Conservation (phyloP, 2,113 vertebrate genomes). For the Rhizomys pruinosus region DNA sequence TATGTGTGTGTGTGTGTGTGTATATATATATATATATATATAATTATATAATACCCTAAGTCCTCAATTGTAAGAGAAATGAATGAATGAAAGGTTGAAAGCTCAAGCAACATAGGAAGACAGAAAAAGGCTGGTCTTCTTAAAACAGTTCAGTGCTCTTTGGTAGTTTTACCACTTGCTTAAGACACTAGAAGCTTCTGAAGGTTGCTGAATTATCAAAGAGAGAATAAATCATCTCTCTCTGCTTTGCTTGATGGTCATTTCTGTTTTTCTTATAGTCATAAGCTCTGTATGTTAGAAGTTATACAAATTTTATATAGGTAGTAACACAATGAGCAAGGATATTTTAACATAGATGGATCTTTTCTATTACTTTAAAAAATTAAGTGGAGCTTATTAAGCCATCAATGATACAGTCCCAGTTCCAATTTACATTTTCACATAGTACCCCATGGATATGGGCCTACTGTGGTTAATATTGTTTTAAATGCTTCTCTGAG, state of each 20-base stretch:
- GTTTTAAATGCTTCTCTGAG: background rate
- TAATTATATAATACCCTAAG: too few relatives aligned
- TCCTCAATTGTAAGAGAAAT: conserved; percentile 32
- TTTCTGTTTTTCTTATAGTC: conserved; percentile 28
- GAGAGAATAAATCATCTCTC: background rate
- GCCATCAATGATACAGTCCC: background rate
- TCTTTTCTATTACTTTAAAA: background rate
- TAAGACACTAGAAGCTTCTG: background rate
- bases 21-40: background rate
- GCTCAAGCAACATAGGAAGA: background rate
- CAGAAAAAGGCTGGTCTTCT: background rate
- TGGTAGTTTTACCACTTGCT: background rate
- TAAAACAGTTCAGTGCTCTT: background rate
- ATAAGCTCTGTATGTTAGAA: conserved; percentile 12
- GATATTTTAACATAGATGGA: background rate
- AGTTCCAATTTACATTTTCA: background rate
- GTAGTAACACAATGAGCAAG: background rate
- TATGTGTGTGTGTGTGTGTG: background rate
- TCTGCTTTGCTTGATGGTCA: background rate
- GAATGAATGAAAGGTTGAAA: background rate
- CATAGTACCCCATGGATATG: background rate
- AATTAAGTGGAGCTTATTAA: conserved; percentile 51
- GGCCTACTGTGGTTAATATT: background rate
- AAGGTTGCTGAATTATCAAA: conserved; percentile 16
- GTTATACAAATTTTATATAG: conserved; percentile 23